phyloP scores from a whole-genome alignment of 2,113 vertebrate genomes.

The Passer montanus region DNA sequence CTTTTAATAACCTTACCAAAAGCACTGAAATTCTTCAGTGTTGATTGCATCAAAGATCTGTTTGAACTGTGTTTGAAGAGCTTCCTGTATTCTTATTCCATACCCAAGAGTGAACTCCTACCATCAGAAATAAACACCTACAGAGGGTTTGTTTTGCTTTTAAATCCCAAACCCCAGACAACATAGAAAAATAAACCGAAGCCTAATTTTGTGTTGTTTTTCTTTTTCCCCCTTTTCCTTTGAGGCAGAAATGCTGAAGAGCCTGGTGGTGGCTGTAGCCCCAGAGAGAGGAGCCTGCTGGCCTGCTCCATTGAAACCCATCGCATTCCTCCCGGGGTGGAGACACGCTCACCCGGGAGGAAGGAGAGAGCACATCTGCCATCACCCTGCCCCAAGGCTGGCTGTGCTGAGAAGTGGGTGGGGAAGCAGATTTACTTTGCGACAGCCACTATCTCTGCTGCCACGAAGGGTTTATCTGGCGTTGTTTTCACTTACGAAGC shows the following conservation, averaged over 20 bases:
- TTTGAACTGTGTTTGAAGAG: not conserved
- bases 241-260: not conserved
- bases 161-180: not conserved
- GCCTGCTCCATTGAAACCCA: not conserved
- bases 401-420: not conserved
- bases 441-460: not conserved
- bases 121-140: conserved; percentile 25
- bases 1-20: not conserved
- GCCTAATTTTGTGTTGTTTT: not conserved
- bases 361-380: conserved; percentile 25
- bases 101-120: conserved; percentile 5
- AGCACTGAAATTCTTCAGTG: not conserved
- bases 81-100: not conserved
- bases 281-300: not conserved
- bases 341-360: not conserved
- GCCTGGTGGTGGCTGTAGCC: not conserved
- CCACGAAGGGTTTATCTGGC: not conserved
- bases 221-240: not conserved
- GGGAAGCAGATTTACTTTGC: conserved; percentile 5
- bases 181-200: not conserved
- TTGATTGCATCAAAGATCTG: not conserved
- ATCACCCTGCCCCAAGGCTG: conserved; percentile 54
- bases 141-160: not conserved
- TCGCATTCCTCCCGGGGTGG: not conserved
- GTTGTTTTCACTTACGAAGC: not conserved